Percentiles rank a stretch among this genome's conserved stretches.
These are phyloP conservation scores for Porites divaricata DNA, from an alignment of 92 coral and sea anemone species.

Conservation along the genomic window DNA sequence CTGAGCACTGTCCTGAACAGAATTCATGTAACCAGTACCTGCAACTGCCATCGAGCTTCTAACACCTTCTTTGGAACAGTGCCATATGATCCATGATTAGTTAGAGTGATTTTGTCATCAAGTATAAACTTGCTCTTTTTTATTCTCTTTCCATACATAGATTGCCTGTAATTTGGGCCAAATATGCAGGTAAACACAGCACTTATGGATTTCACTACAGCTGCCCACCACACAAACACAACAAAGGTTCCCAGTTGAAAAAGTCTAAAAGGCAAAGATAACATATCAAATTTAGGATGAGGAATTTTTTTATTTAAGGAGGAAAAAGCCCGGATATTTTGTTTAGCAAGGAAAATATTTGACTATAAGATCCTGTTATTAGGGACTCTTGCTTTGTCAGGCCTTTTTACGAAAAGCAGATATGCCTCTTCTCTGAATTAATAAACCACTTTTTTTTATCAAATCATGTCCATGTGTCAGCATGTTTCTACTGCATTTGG, in stretches of 20 bases:
- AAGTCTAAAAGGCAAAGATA: slow-evolving; percentile 41
- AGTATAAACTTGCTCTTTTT: slow-evolving; percentile 59
- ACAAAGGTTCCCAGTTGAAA: slow-evolving; percentile 60
- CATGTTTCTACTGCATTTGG: too few species aligned
- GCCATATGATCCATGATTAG: slow-evolving; percentile 84
- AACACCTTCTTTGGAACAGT: slow-evolving; percentile 69
- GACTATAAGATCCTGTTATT: too few species aligned
- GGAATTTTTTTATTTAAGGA: too few species aligned
- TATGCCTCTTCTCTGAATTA: too few species aligned
- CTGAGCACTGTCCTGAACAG: neutral
- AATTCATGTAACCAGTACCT: slow-evolving; percentile 48
- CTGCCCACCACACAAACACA: slow-evolving; percentile 65
- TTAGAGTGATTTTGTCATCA: slow-evolving; percentile 39
- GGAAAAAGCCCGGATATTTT: too few species aligned
- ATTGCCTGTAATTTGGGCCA: slow-evolving; percentile 74
- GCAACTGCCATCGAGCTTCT: slow-evolving; percentile 53
- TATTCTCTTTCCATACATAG: slow-evolving; percentile 73
- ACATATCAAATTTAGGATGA: neutral
- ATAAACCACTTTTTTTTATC: too few species aligned
- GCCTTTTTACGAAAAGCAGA: too few species aligned
- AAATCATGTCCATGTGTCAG: too few species aligned
- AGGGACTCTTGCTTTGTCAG: too few species aligned
- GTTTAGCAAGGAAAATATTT: too few species aligned
- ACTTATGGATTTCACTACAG: slow-evolving; percentile 50
- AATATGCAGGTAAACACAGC: slow-evolving; percentile 56